A percentile compares a stretch with the other conserved stretches of the same genome.
Evolutionary conservation across 1,140 invertebrate species (phyloP).

Genomic region (Micrasema minimum): DNA sequence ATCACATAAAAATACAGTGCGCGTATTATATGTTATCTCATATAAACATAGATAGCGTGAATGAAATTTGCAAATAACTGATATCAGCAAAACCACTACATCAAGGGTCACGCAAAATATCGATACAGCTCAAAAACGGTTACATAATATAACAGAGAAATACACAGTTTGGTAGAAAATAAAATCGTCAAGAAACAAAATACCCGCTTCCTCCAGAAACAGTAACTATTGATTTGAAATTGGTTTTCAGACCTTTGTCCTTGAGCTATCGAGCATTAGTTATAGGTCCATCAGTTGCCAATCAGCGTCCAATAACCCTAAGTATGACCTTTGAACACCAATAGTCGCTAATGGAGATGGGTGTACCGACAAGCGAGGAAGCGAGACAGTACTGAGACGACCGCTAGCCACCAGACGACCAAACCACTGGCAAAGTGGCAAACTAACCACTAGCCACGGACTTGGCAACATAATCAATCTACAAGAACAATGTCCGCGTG

Average conservation of each 20-base stretch:
- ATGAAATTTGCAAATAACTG: no score
- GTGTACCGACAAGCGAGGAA: neutral
- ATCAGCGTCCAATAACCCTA: neutral
- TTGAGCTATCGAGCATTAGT: constrained; percentile 8
- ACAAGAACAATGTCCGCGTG: no score
- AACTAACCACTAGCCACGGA: no score
- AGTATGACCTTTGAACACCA: neutral
- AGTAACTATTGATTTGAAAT: no score
- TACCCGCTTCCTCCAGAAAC: no score
- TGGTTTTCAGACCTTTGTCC: neutral
- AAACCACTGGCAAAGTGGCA: no score
- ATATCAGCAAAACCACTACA: neutral
- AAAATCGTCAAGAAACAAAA: no score
- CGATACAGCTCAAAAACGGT: neutral
- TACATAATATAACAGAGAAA: neutral
- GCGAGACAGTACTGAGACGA: constrained; percentile 4
- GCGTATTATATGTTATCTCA: no score
- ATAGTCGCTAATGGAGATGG: constrained; percentile 15
- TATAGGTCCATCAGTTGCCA: neutral
- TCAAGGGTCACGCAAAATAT: neutral
- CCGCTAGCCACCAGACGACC: neutral
- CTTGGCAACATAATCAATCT: no score
- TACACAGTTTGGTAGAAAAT: no score
- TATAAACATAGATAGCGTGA: no score
- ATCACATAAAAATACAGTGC: no score